A percentile compares a stretch with the other conserved stretches of the same genome.
Conservation (phyloP, 2,888 invertebrate genomes). For the Epistrophe grossulariae region DNA sequence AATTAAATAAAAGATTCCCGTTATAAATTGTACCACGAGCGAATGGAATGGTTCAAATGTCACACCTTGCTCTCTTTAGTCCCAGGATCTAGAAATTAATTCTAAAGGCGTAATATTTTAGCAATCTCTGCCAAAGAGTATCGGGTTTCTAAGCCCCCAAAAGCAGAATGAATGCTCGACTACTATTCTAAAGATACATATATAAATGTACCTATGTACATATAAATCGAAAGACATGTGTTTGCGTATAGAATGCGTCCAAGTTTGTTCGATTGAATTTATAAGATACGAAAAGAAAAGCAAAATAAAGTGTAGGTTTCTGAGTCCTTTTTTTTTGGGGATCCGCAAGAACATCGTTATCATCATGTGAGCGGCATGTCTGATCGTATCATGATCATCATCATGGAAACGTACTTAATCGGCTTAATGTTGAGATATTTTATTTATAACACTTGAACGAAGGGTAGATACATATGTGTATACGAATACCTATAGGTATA, state of each 20-base stretch:
- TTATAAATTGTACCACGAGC: conserved; percentile 49
- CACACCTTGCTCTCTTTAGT: conserved; percentile 54
- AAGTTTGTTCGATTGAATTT: conserved; percentile 17
- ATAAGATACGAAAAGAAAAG: not conserved
- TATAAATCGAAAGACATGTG: conserved; percentile 45
- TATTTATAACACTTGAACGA: conserved; percentile 74
- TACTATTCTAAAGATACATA: conserved; percentile 32
- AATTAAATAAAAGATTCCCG: conserved; percentile 70
- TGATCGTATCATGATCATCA: conserved; percentile 75
- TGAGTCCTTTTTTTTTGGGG: conserved; percentile 44
- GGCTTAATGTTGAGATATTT: conserved; percentile 74
- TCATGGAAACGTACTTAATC: conserved; percentile 71
- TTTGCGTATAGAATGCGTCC: conserved; percentile 51
- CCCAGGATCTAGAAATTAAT: conserved; percentile 48
- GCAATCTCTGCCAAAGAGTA: conserved; percentile 29
- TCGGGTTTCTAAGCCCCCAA: conserved; percentile 65
- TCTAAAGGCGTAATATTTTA: conserved; percentile 72
- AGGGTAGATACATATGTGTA: not conserved
- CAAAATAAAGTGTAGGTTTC: conserved; percentile 39
- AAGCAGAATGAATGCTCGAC: conserved; percentile 45
- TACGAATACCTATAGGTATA: no score
- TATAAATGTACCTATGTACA: not conserved
- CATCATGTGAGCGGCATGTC: conserved; percentile 72
- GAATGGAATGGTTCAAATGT: conserved; percentile 47
- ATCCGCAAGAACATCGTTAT: conserved; percentile 60